Base-by-base conservation (phyloP, 2,797 vertebrate species). In the Malurus leucopterus region DNA sequence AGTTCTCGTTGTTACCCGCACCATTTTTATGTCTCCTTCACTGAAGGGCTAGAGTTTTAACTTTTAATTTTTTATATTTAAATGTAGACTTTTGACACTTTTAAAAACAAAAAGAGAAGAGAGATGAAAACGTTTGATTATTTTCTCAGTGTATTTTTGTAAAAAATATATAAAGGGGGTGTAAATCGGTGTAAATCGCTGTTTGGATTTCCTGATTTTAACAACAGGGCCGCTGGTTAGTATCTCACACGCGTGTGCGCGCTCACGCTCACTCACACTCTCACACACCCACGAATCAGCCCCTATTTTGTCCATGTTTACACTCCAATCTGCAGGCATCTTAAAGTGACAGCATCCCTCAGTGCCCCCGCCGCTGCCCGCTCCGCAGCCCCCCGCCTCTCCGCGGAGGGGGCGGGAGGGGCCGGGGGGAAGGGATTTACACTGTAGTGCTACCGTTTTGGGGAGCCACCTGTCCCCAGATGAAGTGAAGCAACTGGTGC, bases 141-240 rank as follows among this genome's bases (percentile, higher is more conserved):
- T 99, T 99, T 99, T 99, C 99, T 99, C 99, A 99, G 99, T 99
- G 99, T 99, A 99, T 99, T 99, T 99, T 99, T 99, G 99, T 99
- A 99, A 99, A 99, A 99, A 99, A 99, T 99, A 98, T 99, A 99
- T 99, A 98, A 98, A 97, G 98, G 98, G 98, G 98, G 98, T 98
- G 98, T 98, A 98, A 98, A 98, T 98, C 98, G 97, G 98, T 99
- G 98, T 99, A 98, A 98, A 98, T 98, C 98, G 98, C 98, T 99
- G 98, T 98, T 98, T 99, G 98, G 97, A 98, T 99, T 99, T 99
- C 98, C 98, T 98, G 97, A 98, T 98, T 98, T 98, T 98, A 98
- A 97, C 97, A 98, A 97, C 97, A 98, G 96, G 98, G 98, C 97
- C 98, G 98, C 98, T 98, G 98, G 98, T 98, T 99, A 96, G 95